Evolutionary conservation across 2,797 vertebrate species (phyloP), one percentile per base, ranked within the genome.

Genomic region (Amazonetta brasiliensis): DNA sequence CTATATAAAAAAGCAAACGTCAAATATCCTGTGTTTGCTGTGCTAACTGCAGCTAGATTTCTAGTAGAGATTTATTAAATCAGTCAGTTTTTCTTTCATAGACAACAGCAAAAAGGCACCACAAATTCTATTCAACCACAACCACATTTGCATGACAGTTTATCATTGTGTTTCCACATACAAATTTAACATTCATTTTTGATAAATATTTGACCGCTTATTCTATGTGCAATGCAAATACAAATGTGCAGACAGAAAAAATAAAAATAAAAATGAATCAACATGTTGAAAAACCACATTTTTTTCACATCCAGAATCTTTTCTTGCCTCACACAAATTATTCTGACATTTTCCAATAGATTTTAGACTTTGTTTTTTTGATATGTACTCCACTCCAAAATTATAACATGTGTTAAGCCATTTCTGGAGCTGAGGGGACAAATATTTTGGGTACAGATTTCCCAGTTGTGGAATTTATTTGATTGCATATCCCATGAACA

Each of bases 51-150:
- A 85, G 35, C 43, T 90, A 79, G 63, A 76, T 55, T 33, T 23
- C 50, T 68, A 74, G 44, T 11, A 91, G 22, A 89, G 43, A 87
- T 84, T 92, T 79, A 82, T 77, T 79, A 60, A 90, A 94, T 58
- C 67, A 64, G 74, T 73, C 52, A 31, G 31, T n/a, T 92, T 89
- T 73, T 23, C 22, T 69, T 88, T 87, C 9, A 6, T 69, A 48
- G 2, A 69, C 88, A 67, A 71, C 22, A 76, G 50, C 28, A 67
- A 82, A 91, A 87, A 78, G 31, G 22, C 8, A 33, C 12, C 66
- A 41, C 28, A 64, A 19, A 31, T 64, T 56, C 50, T 60, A 12
- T 82, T 81, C 69, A 90, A 39, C 25, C n/a, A 63, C 58, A 88
- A 58, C 66, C 14, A 33, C 11, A 84, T 93, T 81, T 87, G 6